Base-by-base conservation (phyloP, 2,888 invertebrate genomes). In the Cryptophagus acutangulus region DNA sequence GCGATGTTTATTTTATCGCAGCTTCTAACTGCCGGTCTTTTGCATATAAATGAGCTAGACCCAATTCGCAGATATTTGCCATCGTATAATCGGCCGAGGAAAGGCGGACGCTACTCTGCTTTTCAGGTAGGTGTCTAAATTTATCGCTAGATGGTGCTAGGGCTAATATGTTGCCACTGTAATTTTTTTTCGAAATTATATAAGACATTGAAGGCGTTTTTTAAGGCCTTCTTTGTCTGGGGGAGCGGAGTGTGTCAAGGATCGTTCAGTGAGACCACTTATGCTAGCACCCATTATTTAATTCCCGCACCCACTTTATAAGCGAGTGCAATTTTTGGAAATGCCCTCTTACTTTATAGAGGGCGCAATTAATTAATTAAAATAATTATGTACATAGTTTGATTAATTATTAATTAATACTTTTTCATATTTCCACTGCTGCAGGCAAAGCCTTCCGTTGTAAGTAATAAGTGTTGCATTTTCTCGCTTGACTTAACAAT, bases 1-100 rank as follows among this genome's bases (percentile, higher is more conserved):
- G 84, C 97, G 0, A 76, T 99, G 74, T 95, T 94, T 70, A 81
- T 99, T 45, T 84, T 99, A 56, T 84, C 94, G 1, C 91, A 95
- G 67, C 74, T 99, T 34, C 72, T 99, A 44, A 93, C 91, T 1
- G 88, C 86, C 17, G 87, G 89, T 1, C 72, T 96, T 45, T 73
- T 96, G 38, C 90, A 94, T 64, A 85, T 94, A 20, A 94, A 92
- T 62, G 97, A 99, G 71, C 71, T 99, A 46, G 99, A 99, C 71
- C 94, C 95, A 0, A 89, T 97, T 51, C 76, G 95, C 33, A 79
- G 97, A 18, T 94, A 96, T 70, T 73, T 97, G 55, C 96, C 97
- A 0, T 95, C 95, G 0, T 94, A 93, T 66, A 95, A 94, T 67
- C 75, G 97, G 33, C 97, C 97, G 0, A 75, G 91, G 25, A 83